These are phyloP conservation scores for Nautilus pompilius DNA, from an alignment of 1,140 invertebrate genomes.

Conservation along the genomic window DNA sequence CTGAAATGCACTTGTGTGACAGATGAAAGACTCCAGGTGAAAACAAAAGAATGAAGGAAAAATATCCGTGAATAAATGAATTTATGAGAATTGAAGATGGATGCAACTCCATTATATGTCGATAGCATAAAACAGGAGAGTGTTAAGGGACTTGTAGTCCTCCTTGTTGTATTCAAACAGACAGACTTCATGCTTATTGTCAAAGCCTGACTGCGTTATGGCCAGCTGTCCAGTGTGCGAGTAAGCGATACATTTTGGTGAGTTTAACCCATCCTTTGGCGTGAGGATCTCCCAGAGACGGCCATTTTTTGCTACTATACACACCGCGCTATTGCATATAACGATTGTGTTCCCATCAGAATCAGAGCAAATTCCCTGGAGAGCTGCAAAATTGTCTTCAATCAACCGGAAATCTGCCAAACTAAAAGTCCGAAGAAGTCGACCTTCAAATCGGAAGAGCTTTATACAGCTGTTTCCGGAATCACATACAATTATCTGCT, in stretches of 20 bases:
- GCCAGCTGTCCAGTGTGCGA: slow-evolving; percentile 35
- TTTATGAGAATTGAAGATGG: too few species aligned
- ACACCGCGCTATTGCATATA: slow-evolving; percentile 42
- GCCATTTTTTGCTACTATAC: slow-evolving; percentile 45
- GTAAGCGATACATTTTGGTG: slow-evolving; percentile 39
- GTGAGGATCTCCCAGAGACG: slow-evolving; percentile 47
- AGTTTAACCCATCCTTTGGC: slow-evolving; percentile 36
- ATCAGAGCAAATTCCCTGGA: slow-evolving; percentile 44
- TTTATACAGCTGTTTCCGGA: slow-evolving; percentile 48
- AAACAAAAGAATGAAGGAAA: too few species aligned
- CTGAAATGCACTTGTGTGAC: too few species aligned
- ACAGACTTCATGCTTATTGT: slow-evolving; percentile 37
- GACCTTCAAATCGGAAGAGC: slow-evolving; percentile 47
- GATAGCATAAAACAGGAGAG: slow-evolving; percentile 46
- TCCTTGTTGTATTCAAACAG: slow-evolving; percentile 43
- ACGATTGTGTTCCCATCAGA: slow-evolving; percentile 43
- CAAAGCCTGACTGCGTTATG: slow-evolving; percentile 35
- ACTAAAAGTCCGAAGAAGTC: slow-evolving; percentile 33
- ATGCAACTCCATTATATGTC: too few species aligned
- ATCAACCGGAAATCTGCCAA: slow-evolving; percentile 34
- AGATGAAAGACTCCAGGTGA: too few species aligned
- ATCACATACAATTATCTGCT: slow-evolving; percentile 48
- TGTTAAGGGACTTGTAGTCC: slow-evolving; percentile 43
- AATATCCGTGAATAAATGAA: too few species aligned
- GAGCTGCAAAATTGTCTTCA: slow-evolving; percentile 28